These are phyloP conservation scores for Andrena dorsata DNA, from an alignment of 2,888 invertebrate species.

Conservation along the genomic window DNA sequence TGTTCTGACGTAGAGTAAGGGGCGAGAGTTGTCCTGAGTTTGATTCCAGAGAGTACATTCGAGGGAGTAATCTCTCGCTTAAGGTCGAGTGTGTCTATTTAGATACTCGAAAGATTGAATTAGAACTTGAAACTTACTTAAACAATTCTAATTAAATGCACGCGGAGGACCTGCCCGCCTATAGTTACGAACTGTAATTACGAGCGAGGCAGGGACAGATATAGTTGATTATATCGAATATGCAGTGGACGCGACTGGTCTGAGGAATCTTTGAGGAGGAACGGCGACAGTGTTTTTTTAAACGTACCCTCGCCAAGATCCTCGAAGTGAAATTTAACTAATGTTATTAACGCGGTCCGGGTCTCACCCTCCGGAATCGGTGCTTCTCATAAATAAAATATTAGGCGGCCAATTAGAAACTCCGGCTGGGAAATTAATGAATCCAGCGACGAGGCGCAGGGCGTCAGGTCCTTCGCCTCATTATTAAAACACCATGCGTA, in stretches of 20 bases:
- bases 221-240: background rate
- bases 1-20: background rate
- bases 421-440: slow-evolving; percentile 77
- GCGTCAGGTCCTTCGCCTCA: slow-evolving; percentile 59
- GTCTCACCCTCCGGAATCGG: slow-evolving; percentile 65
- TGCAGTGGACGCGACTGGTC: background rate
- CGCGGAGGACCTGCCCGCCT: no score
- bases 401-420: slow-evolving; percentile 79
- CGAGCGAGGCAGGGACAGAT: background rate
- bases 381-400: slow-evolving; percentile 79
- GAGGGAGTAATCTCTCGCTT: no score
- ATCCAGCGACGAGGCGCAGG: slow-evolving; percentile 46
- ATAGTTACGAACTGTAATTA: no score
- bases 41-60: no score
- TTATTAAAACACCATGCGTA: slow-evolving; percentile 73
- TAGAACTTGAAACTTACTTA: no score
- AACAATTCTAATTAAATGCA: no score
- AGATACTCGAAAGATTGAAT: no score
- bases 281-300: background rate
- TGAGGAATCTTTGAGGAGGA: background rate
- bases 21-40: background rate
- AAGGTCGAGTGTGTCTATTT: no score
- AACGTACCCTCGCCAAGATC: slow-evolving; percentile 22
- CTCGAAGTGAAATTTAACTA: slow-evolving; percentile 58
- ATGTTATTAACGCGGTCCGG: slow-evolving; percentile 64